Conservation (phyloP, 2,113 vertebrate species). For the Acanthisitta chloris region DNA sequence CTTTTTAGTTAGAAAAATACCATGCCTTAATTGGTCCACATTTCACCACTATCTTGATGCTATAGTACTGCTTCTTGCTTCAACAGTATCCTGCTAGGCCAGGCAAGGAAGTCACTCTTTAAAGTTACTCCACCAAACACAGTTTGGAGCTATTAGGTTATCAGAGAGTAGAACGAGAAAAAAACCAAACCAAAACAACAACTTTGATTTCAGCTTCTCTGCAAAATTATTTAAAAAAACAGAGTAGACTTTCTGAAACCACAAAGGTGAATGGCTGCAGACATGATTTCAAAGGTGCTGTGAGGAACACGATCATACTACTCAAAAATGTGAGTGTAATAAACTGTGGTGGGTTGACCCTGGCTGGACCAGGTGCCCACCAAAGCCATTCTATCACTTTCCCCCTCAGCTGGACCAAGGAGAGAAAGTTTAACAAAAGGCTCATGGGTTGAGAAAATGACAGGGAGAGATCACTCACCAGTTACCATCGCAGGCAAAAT, state of each 20-base stretch:
- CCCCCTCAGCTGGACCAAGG: background rate
- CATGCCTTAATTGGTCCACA: fast-evolving
- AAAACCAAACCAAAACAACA: too few species aligned
- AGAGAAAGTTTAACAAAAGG: background rate
- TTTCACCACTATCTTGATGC: background rate
- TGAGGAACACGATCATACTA: background rate
- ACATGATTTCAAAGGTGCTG: background rate
- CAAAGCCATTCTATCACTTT: background rate
- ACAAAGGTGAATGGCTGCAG: background rate
- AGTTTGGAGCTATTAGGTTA: background rate
- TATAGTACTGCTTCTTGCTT: background rate
- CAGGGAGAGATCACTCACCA: background rate
- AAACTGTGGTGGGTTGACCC: background rate
- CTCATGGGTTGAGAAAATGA: background rate
- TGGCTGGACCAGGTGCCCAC: background rate
- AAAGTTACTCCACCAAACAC: background rate
- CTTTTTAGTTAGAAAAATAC: background rate
- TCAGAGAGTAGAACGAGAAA: background rate
- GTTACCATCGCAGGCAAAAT: fast-evolving
- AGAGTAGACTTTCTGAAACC: background rate
- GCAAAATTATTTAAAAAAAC: background rate
- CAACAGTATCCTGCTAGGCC: background rate
- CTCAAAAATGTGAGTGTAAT: background rate
- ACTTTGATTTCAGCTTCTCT: background rate
- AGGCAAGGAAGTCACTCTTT: background rate